Percentiles rank a stretch among this genome's conserved stretches.
Evolutionary conservation across 1,140 invertebrate species (phyloP).

Genomic region (Triops cancriformis): DNA sequence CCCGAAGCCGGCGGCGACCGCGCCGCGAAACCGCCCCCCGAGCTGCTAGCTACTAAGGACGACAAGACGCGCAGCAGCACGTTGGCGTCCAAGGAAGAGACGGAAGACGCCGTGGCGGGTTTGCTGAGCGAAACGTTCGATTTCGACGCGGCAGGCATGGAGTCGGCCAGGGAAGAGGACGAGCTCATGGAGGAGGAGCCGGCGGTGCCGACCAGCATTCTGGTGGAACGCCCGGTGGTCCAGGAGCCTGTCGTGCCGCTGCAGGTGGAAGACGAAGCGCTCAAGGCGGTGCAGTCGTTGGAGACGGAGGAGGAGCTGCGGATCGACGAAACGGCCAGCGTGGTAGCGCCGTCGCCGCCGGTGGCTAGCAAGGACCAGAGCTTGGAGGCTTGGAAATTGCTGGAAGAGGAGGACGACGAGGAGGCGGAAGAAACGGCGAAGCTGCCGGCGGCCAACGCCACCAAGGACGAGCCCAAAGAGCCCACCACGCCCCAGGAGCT

Average conservation of each 20-base stretch:
- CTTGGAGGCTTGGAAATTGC: not conserved
- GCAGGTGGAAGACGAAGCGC: slow-evolving; percentile 22
- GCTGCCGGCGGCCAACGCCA: not conserved
- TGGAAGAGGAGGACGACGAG: slow-evolving; percentile 5
- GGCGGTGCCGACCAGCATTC: not conserved
- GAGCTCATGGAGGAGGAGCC: slow-evolving; percentile 16
- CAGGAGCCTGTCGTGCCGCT: not conserved
- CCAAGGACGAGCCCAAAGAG: not conserved
- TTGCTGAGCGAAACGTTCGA: slow-evolving; percentile 74
- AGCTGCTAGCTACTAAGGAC: slow-evolving; percentile 37
- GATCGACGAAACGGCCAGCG: not conserved
- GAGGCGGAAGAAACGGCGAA: not conserved
- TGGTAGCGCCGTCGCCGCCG: not conserved
- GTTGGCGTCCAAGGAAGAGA: slow-evolving; percentile 83
- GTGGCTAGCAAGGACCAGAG: slow-evolving; percentile 8
- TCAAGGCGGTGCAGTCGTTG: slow-evolving; percentile 24
- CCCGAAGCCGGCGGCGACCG: not conserved
- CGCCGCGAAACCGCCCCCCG: not conserved
- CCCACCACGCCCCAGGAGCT: slow-evolving; percentile 3
- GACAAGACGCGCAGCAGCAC: slow-evolving; percentile 66
- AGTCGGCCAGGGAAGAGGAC: slow-evolving; percentile 18
- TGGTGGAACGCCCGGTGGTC: not conserved
- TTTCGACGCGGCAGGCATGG: slow-evolving; percentile 34
- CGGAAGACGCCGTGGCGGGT: slow-evolving; percentile 80
- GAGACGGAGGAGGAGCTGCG: slow-evolving; percentile 24